Conservation (phyloP, 2,888 invertebrate genomes). For the Byasa hedistus region DNA sequence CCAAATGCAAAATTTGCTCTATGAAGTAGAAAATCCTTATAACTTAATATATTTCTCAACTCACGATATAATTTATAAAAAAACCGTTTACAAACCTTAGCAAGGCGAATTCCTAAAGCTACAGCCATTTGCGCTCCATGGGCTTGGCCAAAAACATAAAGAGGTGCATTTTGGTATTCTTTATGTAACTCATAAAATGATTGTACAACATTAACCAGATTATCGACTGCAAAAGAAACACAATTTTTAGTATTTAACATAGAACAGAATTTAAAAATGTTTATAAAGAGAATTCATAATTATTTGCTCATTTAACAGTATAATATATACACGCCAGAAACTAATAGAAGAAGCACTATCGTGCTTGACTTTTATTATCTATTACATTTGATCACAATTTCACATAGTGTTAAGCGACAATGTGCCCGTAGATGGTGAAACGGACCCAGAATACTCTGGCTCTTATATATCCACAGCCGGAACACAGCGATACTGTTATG, state of each 20-base stretch:
- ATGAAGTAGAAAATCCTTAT: not conserved
- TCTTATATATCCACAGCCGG: too few species aligned
- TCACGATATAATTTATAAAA: too few species aligned
- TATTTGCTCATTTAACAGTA: too few species aligned
- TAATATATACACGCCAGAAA: too few species aligned
- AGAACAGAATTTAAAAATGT: not conserved
- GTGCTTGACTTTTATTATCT: too few species aligned
- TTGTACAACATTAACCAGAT: slow-evolving; percentile 84
- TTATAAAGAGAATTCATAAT: not conserved
- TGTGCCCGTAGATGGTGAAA: too few species aligned
- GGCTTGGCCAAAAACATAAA: slow-evolving; percentile 92
- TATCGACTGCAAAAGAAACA: slow-evolving; percentile 74
- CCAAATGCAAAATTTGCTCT: too few species aligned
- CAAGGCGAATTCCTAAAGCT: slow-evolving; percentile 82
- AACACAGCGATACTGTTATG: too few species aligned
- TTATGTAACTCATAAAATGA: slow-evolving; percentile 83
- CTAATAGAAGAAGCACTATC: too few species aligned
- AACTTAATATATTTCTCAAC: not conserved
- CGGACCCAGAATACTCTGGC: too few species aligned
- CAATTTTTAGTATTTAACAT: not conserved
- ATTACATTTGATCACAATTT: too few species aligned
- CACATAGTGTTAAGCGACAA: too few species aligned
- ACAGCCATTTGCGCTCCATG: slow-evolving; percentile 94
- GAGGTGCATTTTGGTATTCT: slow-evolving; percentile 82
- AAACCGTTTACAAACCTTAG: slow-evolving; percentile 53